phyloP scores from a whole-genome alignment of 2,888 invertebrate species.

The Microctonus brassicae region DNA sequence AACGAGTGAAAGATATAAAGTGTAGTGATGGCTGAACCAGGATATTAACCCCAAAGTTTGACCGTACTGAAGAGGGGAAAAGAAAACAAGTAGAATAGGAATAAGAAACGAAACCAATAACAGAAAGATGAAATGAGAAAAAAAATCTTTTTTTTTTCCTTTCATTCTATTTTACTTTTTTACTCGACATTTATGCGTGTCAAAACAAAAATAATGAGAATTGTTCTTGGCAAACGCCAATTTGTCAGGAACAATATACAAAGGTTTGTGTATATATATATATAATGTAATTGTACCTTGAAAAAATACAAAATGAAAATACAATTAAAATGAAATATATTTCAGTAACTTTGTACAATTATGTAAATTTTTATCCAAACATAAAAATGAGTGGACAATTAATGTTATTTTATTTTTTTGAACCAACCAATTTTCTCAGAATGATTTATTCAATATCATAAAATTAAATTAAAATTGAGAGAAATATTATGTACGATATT shows the following conservation, averaged over 20 bases:
- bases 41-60: not conserved
- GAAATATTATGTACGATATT: not conserved
- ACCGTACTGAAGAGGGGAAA: not conserved
- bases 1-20: constrained; percentile 24
- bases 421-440: not conserved
- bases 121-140: not conserved
- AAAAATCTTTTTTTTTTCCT: not conserved
- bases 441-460: not conserved
- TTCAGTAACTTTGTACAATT: not conserved
- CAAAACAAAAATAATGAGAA: constrained; percentile 1
- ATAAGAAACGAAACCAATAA: not conserved
- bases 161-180: constrained; percentile 4
- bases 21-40: not conserved
- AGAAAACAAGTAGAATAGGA: not conserved
- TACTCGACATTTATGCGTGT: not conserved
- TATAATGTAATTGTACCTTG: not conserved
- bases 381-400: not conserved
- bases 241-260: constrained; percentile 20
- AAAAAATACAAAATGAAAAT: constrained; percentile 3
- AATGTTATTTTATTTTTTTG: constrained; percentile 1
- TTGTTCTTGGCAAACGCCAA: constrained; percentile 26
- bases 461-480: not conserved
- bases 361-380: constrained; percentile 3
- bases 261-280: not conserved
- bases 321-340: constrained; percentile 2